Evolutionary conservation across 1,140 invertebrate genomes (phyloP).

Genomic region (Sitobion miscanthi): DNA sequence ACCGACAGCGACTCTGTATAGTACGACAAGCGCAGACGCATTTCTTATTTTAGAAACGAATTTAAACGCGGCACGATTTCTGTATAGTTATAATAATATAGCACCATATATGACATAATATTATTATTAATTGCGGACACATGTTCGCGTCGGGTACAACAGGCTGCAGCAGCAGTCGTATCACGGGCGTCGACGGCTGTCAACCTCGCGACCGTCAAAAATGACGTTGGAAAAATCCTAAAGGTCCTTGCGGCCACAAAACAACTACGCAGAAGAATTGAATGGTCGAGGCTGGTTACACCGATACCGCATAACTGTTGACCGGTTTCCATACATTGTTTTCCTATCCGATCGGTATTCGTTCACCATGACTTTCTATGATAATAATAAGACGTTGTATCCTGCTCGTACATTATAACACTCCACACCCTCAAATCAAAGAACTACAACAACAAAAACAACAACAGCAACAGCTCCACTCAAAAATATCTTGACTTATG

Average conservation of each 20-base stretch:
- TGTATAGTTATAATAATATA: not conserved
- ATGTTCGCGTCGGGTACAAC: not conserved
- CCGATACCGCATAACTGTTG: too few species aligned
- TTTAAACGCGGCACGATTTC: slow-evolving; percentile 28
- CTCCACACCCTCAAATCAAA: not conserved
- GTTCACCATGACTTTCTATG: not conserved
- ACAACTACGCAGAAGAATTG: too few species aligned
- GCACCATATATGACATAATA: slow-evolving; percentile 24
- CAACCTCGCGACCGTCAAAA: too few species aligned
- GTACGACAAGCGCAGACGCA: too few species aligned
- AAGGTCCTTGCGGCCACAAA: too few species aligned
- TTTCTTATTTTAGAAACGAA: slow-evolving; percentile 43
- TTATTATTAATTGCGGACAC: slow-evolving; percentile 36
- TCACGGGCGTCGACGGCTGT: too few species aligned
- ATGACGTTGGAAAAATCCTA: too few species aligned
- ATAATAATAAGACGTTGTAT: not conserved
- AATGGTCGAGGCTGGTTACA: too few species aligned
- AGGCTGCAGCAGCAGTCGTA: too few species aligned
- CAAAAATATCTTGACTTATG: not conserved
- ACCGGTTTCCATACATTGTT: not conserved
- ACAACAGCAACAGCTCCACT: not conserved
- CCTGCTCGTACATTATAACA: not conserved
- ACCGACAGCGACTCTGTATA: not conserved
- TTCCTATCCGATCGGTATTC: not conserved
- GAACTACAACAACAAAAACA: too few species aligned